Percentiles rank a stretch among this genome's conserved stretches.
phyloP scores from a whole-genome alignment of 2,113 vertebrate genomes.

The Gambusia holbrooki region DNA sequence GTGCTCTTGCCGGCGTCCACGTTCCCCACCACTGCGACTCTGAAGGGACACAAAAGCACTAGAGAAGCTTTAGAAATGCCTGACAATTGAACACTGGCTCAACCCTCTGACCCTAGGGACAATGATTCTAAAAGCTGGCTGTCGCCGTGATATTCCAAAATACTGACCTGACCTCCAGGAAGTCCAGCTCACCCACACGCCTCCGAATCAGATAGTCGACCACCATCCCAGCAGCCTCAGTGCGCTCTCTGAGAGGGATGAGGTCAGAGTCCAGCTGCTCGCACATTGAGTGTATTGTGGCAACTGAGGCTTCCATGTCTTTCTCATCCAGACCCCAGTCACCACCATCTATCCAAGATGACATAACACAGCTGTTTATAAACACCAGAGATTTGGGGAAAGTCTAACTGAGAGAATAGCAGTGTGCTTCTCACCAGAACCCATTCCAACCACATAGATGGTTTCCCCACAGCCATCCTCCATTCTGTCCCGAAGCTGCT shows the following conservation, averaged over 20 bases:
- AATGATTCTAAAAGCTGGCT: background rate
- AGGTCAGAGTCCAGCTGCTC: conserved; percentile 94
- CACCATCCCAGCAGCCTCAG: conserved; percentile 89
- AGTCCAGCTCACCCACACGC: conserved; percentile 95
- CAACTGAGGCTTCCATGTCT: conserved; percentile 96
- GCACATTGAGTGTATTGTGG: conserved; percentile 92
- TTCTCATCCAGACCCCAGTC: conserved; percentile 93
- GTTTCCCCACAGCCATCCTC: conserved; percentile 98
- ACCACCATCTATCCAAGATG: conserved; percentile 84
- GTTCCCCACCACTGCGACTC: conserved; percentile 97
- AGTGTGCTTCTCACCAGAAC: conserved; percentile 85
- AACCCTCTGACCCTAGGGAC: background rate
- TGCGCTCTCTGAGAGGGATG: conserved; percentile 91
- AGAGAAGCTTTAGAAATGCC: background rate
- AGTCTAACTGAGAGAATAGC: background rate
- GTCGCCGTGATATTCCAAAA: background rate
- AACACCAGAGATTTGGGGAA: background rate
- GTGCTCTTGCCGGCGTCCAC: conserved; percentile 98
- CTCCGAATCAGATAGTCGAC: conserved; percentile 94
- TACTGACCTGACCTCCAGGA: conserved; percentile 97
- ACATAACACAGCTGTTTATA: conserved; percentile 1
- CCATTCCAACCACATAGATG: conserved; percentile 98
- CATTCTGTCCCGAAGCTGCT: conserved; percentile 94
- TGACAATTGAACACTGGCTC: background rate
- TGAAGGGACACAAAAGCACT: conserved; percentile 49